These are phyloP conservation scores for Astyanax mexicanus DNA, from an alignment of 2,797 vertebrate species.

Conservation along the genomic window DNA sequence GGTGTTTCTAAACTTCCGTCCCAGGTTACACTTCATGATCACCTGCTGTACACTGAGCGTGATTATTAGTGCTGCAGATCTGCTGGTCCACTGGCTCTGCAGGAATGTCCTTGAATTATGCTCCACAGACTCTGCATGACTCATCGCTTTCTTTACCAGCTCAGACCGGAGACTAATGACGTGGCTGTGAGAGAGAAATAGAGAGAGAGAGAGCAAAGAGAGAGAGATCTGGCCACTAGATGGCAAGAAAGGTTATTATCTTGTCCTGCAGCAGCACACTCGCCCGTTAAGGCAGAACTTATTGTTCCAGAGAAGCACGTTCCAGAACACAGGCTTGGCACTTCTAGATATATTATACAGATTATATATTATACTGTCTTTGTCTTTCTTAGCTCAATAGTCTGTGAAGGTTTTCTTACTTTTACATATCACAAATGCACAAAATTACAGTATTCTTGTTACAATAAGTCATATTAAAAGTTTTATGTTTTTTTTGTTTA, in stretches of 20 bases:
- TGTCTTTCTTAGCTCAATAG: no score
- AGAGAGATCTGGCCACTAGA: constrained; percentile 34
- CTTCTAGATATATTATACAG: no score
- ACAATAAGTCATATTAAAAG: no score
- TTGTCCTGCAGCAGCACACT: background rate
- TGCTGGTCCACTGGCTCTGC: background rate
- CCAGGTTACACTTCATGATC: no score
- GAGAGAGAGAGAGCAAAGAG: background rate
- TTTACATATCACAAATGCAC: no score
- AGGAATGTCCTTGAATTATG: background rate
- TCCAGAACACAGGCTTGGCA: background rate
- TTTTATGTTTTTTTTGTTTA: no score
- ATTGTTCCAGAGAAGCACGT: no score
- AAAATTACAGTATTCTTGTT: no score
- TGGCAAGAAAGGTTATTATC: constrained; percentile 17
- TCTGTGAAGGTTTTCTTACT: no score
- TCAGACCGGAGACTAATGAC: constrained; percentile 29
- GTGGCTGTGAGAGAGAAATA: background rate
- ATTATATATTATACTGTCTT: no score
- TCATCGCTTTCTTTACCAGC: constrained; percentile 35
- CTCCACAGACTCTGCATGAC: background rate
- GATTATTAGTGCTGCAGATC: background rate
- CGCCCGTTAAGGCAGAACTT: background rate
- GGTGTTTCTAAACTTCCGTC: no score
- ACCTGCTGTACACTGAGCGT: no score